Base-by-base conservation (phyloP, 2,797 vertebrate genomes). In the Mus caroli region DNA sequence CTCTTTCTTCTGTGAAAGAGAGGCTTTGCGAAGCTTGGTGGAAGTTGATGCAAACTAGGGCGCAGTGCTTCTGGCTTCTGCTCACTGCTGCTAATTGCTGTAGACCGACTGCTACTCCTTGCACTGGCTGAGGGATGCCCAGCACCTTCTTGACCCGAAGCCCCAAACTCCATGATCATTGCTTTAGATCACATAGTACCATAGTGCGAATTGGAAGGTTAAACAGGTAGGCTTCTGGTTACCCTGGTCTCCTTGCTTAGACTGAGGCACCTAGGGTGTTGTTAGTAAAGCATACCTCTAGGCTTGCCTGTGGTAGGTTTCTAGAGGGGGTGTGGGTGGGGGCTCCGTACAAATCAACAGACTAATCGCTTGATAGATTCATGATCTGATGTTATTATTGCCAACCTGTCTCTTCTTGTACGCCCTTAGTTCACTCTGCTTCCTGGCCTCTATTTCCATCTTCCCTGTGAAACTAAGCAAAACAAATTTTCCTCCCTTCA, bases 1-100 rank as follows among this genome's bases (percentile, higher is more conserved):
- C 76, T 90, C 64, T 83, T 9, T 80, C n/a, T 85, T 73, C 69
- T 84, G n/a, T 60, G 73, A 84, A 86, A 82, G 75, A 34, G 52
- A 89, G 58, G 31, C 69, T 91, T 24, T 96, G n/a, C 88, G 9
- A 62, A 6, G 52, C 28, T 52, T 31, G 2, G 11, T 50, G 8
- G 20, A 13, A 26, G 56, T 60, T 31, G 17, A n/a, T 69, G 80
- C 67, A 71, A 75, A 60, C 43, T 34, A 6, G 84, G 34, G 93
- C 19, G 50, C 50, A 34, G 28, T 26, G 20, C 12, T 50, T 79
- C 7, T 9, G 43, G 0, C 24, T 34, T 1, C 69, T 67, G 75
- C 34, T 79, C 14, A 17, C n/a, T 71, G 58, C 28, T 12, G 14
- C 31, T 19, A 6, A n/a, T 24, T 26, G 14, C 58, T 9, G 34